Evolutionary conservation across 2,888 invertebrate genomes (phyloP), one percentile per base, ranked within the genome.

Genomic region (Tenthredo notha): DNA sequence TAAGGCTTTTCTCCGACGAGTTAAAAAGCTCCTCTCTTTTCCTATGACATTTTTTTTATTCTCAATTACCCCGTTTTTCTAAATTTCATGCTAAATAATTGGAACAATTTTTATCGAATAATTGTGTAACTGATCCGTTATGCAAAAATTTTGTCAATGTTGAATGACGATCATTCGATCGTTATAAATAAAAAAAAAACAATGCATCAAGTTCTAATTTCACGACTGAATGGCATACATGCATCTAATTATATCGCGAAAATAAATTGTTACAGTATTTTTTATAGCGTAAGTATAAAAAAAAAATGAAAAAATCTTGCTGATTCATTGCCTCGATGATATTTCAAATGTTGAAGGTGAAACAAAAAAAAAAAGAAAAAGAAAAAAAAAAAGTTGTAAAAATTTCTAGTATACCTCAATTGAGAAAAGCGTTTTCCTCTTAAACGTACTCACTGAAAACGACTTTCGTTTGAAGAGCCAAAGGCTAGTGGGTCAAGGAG

Each of bases 401-500:
- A 54, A 54, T 54, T n/a, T 54, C 54, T n/a, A n/a, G 54, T n/a
- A n/a, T n/a, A n/a, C n/a, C 2, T 54, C 54, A n/a, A n/a, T 50
- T 18, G n/a, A 54, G n/a, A 54, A 54, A 54, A 54, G n/a, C n/a
- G 54, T 54, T 54, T n/a, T 54, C n/a, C 54, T 54, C 54, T n/a
- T 54, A 7, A 54, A n/a, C 0, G n/a, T n/a, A 54, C n/a, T n/a
- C n/a, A 10, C 54, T 7, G 7, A n/a, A 54, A 54, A 25, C 25
- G 61, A 61, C 61, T 61, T 25, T 12, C 12, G 61, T 25, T 25
- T 61, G 61, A 61, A 61, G 25, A 61, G 25, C 25, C 3, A 61
- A 61, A 61, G 21, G 61, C 25, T 12, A 61, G 25, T 61, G 61
- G 61, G 61, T 61, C 61, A 61, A 61, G 61, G 25, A 61, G 61